Conservation (phyloP, 1,140 invertebrate species). For the Mizuhopecten yessoensis region DNA sequence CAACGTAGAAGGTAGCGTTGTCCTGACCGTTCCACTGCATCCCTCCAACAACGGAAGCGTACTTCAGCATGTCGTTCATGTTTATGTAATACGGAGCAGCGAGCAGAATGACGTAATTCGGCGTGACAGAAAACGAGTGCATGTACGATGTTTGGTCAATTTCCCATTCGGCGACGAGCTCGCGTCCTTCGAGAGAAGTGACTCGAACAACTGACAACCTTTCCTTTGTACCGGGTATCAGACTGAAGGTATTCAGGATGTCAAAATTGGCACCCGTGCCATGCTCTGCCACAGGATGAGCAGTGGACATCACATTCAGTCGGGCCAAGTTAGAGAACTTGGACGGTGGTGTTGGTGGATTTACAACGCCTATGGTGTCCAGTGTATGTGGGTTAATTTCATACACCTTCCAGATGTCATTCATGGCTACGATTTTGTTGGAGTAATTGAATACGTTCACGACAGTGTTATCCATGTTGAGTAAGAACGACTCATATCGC, state of each 20-base stretch:
- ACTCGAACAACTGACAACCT: conserved; percentile 71
- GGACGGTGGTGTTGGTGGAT: conserved; percentile 42
- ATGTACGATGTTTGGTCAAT: conserved; percentile 78
- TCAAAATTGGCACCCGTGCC: conserved; percentile 69
- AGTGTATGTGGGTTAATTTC: conserved; percentile 67
- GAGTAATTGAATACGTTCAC: conserved; percentile 73
- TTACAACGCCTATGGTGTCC: conserved; percentile 60
- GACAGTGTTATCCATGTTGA: conserved; percentile 79
- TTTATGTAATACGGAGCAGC: conserved; percentile 75
- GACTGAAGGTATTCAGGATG: conserved; percentile 70
- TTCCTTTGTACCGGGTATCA: conserved; percentile 64
- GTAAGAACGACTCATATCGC: conserved; percentile 65
- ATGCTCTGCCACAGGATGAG: conserved; percentile 76
- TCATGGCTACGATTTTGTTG: conserved; percentile 66
- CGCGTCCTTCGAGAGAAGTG: conserved; percentile 64
- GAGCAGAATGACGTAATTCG: conserved; percentile 75
- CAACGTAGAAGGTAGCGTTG: conserved; percentile 69
- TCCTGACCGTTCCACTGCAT: conserved; percentile 72
- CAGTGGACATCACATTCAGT: conserved; percentile 69
- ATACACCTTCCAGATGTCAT: conserved; percentile 79
- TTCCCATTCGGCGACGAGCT: conserved; percentile 72
- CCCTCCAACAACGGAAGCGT: conserved; percentile 69
- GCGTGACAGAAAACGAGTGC: conserved; percentile 79
- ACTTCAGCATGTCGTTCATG: conserved; percentile 68
- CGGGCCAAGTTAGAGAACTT: conserved; percentile 48